Conservation (phyloP, 2,797 vertebrate genomes). For the Mastacembelus armatus region DNA sequence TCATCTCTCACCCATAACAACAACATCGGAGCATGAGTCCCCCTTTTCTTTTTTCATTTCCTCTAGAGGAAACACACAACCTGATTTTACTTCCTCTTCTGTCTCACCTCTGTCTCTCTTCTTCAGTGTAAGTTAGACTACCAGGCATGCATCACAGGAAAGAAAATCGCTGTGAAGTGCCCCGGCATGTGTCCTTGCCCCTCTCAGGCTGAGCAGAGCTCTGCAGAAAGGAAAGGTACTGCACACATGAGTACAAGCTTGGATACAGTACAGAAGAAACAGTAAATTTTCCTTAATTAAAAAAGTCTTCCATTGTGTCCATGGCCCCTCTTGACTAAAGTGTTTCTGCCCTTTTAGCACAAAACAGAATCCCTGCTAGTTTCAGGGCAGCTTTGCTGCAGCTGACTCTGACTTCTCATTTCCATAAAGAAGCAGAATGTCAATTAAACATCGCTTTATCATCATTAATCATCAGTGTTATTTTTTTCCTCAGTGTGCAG, state of each 20-base stretch:
- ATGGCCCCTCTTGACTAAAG: conserved; percentile 21
- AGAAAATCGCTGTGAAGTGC: conserved; percentile 92
- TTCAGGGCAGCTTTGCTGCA: conserved; percentile 10
- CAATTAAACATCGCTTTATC: conserved; percentile 37
- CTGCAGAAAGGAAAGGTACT: conserved; percentile 88
- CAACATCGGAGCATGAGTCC: conserved; percentile 6
- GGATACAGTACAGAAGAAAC: conserved; percentile 13
- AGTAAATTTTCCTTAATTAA: conserved; percentile 21
- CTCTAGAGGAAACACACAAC: conserved; percentile 28
- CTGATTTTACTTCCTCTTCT: conserved; percentile 48
- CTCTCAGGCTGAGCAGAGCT: conserved; percentile 78
- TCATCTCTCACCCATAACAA: not conserved
- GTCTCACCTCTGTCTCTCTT: conserved; percentile 19
- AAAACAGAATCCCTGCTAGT: conserved; percentile 5
- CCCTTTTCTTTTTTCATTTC: conserved; percentile 40
- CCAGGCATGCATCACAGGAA: conserved; percentile 93
- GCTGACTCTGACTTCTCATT: conserved; percentile 22
- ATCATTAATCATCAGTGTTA: conserved; percentile 42
- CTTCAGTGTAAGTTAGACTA: conserved; percentile 96
- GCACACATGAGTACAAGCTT: conserved; percentile 8
- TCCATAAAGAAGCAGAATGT: not conserved
- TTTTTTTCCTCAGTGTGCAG: conserved; percentile 85
- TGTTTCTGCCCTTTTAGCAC: not conserved
- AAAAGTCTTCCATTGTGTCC: conserved; percentile 17
- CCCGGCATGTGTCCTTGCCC: conserved; percentile 92